phyloP scores from a whole-genome alignment of 2,797 vertebrate species.

The Chaetophractus vellerosus region DNA sequence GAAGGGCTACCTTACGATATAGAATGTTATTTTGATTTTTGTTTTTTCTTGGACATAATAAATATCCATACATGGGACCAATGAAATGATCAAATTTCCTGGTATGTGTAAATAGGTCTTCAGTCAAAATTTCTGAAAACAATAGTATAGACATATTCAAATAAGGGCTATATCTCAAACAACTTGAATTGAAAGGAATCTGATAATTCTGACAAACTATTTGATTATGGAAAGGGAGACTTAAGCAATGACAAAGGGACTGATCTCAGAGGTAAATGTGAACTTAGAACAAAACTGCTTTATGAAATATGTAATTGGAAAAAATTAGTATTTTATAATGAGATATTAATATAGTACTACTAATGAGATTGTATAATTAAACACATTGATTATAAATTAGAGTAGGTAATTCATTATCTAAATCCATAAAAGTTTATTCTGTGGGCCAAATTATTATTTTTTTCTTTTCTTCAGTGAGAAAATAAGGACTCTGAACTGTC shows the following conservation, averaged over 20 bases:
- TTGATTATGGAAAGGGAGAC: neutral
- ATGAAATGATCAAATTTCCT: neutral
- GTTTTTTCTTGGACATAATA: neutral
- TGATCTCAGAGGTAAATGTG: neutral
- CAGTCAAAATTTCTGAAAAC: constrained; percentile 6
- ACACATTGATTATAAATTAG: neutral
- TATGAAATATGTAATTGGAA: neutral
- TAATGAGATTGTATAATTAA: neutral
- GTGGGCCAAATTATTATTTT: too few species aligned
- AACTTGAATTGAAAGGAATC: neutral
- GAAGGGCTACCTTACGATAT: neutral
- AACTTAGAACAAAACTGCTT: neutral
- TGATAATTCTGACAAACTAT: neutral
- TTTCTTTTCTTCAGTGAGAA: neutral
- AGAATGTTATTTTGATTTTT: neutral
- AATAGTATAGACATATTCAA: neutral
- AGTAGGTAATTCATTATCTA: neutral
- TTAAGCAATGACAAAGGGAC: neutral
- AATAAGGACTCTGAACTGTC: neutral
- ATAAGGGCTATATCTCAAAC: neutral
- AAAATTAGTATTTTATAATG: neutral
- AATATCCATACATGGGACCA: neutral
- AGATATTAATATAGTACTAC: neutral
- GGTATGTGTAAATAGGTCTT: neutral
- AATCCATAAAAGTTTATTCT: neutral